These are phyloP conservation scores for Psittacula echo DNA, from an alignment of 2,797 vertebrate species.

Conservation along the genomic window DNA sequence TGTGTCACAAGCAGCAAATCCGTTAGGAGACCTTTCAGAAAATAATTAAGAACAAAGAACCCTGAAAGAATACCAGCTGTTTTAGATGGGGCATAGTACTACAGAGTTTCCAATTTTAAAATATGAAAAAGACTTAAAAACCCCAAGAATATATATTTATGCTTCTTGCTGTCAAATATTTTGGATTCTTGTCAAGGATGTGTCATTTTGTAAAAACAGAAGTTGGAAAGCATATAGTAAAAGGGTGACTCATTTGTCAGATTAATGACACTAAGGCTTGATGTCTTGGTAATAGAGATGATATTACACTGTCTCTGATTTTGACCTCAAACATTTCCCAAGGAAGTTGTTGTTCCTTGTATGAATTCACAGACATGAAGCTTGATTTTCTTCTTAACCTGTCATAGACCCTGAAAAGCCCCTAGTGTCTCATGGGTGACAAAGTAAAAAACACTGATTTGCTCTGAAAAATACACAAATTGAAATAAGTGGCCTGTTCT, in stretches of 20 bases:
- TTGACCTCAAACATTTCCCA: neutral
- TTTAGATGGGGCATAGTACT: neutral
- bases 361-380: neutral
- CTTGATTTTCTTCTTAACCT: neutral
- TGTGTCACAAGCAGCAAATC: neutral
- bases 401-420: neutral
- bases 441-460: neutral
- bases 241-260: neutral
- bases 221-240: neutral
- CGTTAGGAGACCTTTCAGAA: neutral
- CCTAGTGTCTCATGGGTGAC: neutral
- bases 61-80: neutral
- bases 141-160: neutral
- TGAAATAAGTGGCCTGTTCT: neutral
- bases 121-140: neutral
- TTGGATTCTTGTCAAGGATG: neutral
- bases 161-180: neutral
- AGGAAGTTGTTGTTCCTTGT: neutral
- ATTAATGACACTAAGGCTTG: neutral
- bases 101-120: neutral
- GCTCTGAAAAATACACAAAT: neutral
- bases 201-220: neutral
- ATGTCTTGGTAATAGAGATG: neutral
- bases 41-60: slow-evolving; percentile 6
- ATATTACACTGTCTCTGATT: neutral